Conservation (phyloP, 2,113 vertebrate genomes). For the Clarias batrachus region DNA sequence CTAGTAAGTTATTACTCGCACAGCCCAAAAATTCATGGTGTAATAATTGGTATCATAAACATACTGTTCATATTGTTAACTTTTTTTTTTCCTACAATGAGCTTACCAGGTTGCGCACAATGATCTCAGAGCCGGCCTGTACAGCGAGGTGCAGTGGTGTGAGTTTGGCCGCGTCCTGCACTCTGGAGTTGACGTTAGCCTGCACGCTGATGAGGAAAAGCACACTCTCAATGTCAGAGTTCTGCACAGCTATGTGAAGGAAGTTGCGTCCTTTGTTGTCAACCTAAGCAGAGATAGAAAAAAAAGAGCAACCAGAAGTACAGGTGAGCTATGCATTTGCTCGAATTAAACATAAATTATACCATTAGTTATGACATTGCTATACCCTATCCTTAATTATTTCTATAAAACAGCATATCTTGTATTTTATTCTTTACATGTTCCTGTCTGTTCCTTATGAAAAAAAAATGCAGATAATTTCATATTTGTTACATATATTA, state of each 20-base stretch:
- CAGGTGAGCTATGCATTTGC: background rate
- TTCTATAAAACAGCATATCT: background rate
- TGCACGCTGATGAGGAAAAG: slow-evolving; percentile 97
- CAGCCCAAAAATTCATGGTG: background rate
- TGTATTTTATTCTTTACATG: background rate
- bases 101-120: slow-evolving; percentile 92
- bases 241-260: slow-evolving; percentile 93
- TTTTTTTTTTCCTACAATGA: background rate
- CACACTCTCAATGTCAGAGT: slow-evolving; percentile 95
- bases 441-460: background rate
- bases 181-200: slow-evolving; percentile 94
- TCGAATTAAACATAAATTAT: background rate
- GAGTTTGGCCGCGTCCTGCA: slow-evolving; percentile 93
- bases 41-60: background rate
- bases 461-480: background rate
- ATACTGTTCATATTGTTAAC: background rate
- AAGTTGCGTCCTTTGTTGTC: slow-evolving; percentile 98
- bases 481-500: background rate
- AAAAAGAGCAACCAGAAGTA: background rate
- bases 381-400: background rate
- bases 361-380: background rate
- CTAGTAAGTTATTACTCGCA: background rate
- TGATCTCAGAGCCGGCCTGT: slow-evolving; percentile 96
- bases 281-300: slow-evolving; percentile 70
- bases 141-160: slow-evolving; percentile 94